phyloP scores from a whole-genome alignment of 1,140 invertebrate species.

The Macrobrachium nipponense region DNA sequence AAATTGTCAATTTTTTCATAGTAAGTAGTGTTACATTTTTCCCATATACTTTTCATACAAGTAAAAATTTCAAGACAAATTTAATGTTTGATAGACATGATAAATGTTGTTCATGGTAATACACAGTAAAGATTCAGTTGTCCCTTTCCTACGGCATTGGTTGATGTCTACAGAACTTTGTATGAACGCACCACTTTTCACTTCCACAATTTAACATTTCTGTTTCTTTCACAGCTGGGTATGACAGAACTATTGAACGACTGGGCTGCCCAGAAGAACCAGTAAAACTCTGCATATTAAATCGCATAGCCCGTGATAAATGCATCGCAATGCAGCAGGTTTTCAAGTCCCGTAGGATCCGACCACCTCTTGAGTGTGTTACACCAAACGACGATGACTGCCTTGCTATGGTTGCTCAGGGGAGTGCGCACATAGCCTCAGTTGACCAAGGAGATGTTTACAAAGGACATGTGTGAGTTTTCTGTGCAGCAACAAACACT shows the following conservation, averaged over 20 bases:
- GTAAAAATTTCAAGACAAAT: no score
- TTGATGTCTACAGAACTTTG: background rate
- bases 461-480: conserved; percentile 76
- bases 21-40: no score
- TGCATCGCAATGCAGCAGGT: conserved; percentile 76
- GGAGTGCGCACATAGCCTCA: conserved; percentile 77
- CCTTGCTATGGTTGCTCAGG: conserved; percentile 75
- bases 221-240: conserved; percentile 33
- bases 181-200: background rate
- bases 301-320: conserved; percentile 75
- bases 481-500: background rate
- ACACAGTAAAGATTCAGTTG: no score
- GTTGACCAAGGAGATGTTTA: conserved; percentile 79
- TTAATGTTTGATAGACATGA: no score
- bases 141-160: no score
- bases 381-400: conserved; percentile 74
- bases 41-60: no score
- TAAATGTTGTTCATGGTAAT: no score
- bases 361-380: conserved; percentile 78
- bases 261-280: conserved; percentile 73
- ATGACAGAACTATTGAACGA: conserved; percentile 77
- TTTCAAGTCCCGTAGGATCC: conserved; percentile 79
- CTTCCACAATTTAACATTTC: background rate
- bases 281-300: conserved; percentile 76
- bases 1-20: no score